Conservation (phyloP, 1,140 invertebrate species). For the Ganaspis sp. region DNA sequence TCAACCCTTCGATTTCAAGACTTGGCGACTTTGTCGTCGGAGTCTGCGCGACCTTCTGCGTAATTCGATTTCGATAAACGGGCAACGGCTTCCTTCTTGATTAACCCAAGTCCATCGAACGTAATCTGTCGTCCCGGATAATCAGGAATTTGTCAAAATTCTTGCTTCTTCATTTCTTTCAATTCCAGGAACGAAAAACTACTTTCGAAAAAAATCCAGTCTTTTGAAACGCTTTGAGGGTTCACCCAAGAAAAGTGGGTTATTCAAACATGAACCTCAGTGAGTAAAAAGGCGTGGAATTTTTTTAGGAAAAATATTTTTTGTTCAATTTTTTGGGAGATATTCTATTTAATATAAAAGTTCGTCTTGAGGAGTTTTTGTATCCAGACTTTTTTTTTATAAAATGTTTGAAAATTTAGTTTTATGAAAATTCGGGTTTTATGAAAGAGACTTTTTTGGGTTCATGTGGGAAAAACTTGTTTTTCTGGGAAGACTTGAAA, state of each 20-base stretch:
- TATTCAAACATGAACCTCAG: conserved; percentile 5
- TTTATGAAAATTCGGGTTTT: not conserved
- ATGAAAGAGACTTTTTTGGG: not conserved
- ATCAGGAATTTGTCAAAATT: not conserved
- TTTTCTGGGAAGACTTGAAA: not conserved
- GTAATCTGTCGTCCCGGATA: conserved; percentile 2
- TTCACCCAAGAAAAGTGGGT: conserved; percentile 12
- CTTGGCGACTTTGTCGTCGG: conserved; percentile 24
- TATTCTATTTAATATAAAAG: no score
- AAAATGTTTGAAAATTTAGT: no score
- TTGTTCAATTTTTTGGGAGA: no score
- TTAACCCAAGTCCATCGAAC: conserved; percentile 17
- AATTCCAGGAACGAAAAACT: not conserved
- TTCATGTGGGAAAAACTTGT: not conserved
- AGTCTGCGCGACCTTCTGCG: conserved; percentile 19
- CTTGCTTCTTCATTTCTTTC: not conserved
- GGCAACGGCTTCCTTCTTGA: not conserved
- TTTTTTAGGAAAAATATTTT: not conserved
- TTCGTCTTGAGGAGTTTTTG: no score
- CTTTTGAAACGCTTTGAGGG: not conserved
- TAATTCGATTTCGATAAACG: conserved; percentile 27
- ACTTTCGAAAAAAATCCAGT: not conserved
- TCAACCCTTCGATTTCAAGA: conserved; percentile 14
- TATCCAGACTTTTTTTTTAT: no score
- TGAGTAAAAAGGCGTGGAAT: not conserved